phyloP scores from a whole-genome alignment of 2,888 invertebrate genomes.

The Euclidia mi region DNA sequence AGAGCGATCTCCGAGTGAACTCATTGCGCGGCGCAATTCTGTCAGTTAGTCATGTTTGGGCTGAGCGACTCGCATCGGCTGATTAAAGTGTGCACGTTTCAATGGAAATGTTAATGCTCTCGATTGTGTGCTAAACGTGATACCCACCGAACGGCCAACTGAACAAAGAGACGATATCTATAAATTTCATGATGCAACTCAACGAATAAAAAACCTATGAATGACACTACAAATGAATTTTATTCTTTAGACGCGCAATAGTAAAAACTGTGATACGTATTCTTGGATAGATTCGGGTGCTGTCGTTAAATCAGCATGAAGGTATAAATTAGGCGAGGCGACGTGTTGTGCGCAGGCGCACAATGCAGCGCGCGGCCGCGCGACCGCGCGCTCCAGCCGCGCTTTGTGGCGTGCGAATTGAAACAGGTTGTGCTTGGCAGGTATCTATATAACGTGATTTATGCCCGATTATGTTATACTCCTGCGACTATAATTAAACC shows the following conservation, averaged over 20 bases:
- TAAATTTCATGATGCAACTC: constrained; percentile 75
- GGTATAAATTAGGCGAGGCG: constrained; percentile 84
- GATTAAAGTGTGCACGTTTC: constrained; percentile 74
- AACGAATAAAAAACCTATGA: constrained; percentile 75
- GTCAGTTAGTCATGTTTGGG: constrained; percentile 60
- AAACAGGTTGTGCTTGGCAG: constrained; percentile 89
- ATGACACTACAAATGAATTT: constrained; percentile 77
- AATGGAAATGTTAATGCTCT: constrained; percentile 84
- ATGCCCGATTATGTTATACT: constrained; percentile 86
- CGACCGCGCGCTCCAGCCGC: constrained; percentile 64
- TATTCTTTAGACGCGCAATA: constrained; percentile 74
- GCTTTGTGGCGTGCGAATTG: constrained; percentile 84
- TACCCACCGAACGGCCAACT: constrained; percentile 73
- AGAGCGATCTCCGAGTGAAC: constrained; percentile 45
- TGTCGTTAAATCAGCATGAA: constrained; percentile 84
- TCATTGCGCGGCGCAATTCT: constrained; percentile 41
- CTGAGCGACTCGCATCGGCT: constrained; percentile 67
- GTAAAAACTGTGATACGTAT: constrained; percentile 76
- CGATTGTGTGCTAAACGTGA: constrained; percentile 86
- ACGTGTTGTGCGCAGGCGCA: constrained; percentile 74
- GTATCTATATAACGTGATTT: constrained; percentile 87
- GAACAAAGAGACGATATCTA: constrained; percentile 81
- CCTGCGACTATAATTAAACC: constrained; percentile 85
- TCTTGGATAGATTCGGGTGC: constrained; percentile 74
- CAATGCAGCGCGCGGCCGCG: constrained; percentile 65